Evolutionary conservation across 2,113 vertebrate species (phyloP).

Genomic region (Thamnaconus septentrionalis): DNA sequence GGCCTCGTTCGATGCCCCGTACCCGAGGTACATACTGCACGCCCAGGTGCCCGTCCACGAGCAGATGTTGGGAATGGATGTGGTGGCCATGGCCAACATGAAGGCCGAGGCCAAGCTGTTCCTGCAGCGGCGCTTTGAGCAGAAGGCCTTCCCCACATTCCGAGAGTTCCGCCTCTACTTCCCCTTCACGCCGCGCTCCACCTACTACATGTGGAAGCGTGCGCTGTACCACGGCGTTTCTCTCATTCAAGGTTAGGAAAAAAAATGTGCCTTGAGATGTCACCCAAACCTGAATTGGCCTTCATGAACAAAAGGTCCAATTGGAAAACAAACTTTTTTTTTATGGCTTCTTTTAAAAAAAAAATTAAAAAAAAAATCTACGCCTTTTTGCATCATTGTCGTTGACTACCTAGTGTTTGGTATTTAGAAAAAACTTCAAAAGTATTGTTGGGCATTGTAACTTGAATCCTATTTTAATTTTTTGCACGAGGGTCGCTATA

Average conservation of each 20-base stretch:
- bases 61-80: constrained; percentile 85
- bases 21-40: constrained; percentile 40
- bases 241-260: constrained; percentile 82
- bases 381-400: no score
- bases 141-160: constrained; percentile 92
- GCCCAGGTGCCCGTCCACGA: constrained; percentile 61
- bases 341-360: no score
- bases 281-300: not conserved
- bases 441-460: no score
- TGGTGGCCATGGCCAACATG: constrained; percentile 87
- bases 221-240: constrained; percentile 91
- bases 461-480: no score
- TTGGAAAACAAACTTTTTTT: no score
- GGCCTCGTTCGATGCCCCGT: constrained; percentile 18
- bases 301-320: not conserved
- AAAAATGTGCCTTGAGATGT: not conserved
- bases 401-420: no score
- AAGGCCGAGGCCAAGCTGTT: constrained; percentile 97
- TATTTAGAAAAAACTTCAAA: no score
- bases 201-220: constrained; percentile 98
- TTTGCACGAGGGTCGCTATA: not conserved
- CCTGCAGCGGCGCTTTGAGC: constrained; percentile 90
- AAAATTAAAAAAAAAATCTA: no score
- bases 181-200: constrained; percentile 90
- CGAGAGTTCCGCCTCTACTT: constrained; percentile 93